Evolutionary conservation across 2,113 vertebrate genomes (phyloP).

Genomic region (Carollia perspicillata): DNA sequence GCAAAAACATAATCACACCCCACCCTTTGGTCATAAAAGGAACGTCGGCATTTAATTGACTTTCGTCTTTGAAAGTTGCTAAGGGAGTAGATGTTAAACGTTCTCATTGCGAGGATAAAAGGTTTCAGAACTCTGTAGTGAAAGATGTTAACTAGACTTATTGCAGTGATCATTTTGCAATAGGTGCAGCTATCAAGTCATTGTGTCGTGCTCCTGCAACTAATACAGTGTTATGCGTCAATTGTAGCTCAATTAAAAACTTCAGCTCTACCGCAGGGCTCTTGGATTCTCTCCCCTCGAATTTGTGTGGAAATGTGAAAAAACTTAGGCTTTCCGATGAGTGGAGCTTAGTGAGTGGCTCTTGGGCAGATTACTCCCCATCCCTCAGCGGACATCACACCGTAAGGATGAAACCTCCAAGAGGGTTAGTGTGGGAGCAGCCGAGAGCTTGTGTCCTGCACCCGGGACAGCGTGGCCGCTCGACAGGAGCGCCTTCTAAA

Average conservation of each 20-base stretch:
- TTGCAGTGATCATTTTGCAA: accelerated
- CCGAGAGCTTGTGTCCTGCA: too few relatives aligned
- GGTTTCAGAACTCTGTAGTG: background rate
- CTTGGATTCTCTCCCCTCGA: background rate
- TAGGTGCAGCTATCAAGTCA: background rate
- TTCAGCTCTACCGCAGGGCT: background rate
- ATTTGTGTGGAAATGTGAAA: background rate
- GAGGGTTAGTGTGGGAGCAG: background rate
- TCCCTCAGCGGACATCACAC: background rate
- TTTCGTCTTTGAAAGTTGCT: background rate
- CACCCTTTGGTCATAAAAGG: background rate
- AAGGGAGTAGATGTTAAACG: background rate
- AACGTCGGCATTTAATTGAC: background rate
- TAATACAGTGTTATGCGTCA: background rate
- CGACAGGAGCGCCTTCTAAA: background rate
- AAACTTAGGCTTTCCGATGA: background rate
- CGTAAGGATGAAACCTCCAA: background rate
- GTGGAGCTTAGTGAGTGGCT: too few relatives aligned
- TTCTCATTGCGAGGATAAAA: background rate
- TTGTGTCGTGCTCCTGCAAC: background rate
- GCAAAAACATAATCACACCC: background rate
- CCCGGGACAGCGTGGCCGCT: background rate
- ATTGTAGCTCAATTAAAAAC: background rate
- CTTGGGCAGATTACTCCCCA: background rate
- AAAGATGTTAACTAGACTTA: background rate